phyloP scores from a whole-genome alignment of 2,888 invertebrate species.

The Hermodice carunculata region DNA sequence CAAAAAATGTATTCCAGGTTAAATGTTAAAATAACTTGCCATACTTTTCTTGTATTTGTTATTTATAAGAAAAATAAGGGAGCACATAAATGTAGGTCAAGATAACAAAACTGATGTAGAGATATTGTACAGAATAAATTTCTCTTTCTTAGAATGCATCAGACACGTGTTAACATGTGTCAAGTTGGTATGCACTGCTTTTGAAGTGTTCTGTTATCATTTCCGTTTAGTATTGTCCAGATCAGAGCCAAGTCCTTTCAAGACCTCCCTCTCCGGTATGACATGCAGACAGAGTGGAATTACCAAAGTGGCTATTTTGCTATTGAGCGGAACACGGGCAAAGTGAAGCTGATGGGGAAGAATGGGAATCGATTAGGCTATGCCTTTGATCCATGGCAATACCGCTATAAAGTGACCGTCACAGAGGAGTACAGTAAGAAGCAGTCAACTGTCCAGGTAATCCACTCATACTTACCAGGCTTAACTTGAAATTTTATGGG shows the following conservation, averaged over 20 bases:
- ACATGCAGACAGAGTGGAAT: not conserved
- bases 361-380: too few relatives aligned
- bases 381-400: slow-evolving; percentile 21
- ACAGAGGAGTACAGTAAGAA: slow-evolving; percentile 15
- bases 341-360: slow-evolving; percentile 12
- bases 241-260: slow-evolving; percentile 40
- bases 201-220: not conserved
- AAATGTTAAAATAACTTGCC: too few relatives aligned
- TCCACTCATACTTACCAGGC: not conserved
- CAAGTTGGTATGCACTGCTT: not conserved
- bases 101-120: too few relatives aligned
- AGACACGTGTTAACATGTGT: too few relatives aligned
- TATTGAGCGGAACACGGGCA: slow-evolving; percentile 23
- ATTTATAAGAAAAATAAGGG: too few relatives aligned
- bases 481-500: too few relatives aligned
- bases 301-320: slow-evolving; percentile 9
- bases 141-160: too few relatives aligned
- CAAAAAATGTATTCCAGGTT: too few relatives aligned
- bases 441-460: slow-evolving; percentile 15
- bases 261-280: slow-evolving; percentile 28
- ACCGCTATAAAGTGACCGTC: slow-evolving; percentile 18
- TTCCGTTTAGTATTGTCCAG: slow-evolving; percentile 27
- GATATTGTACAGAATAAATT: too few relatives aligned
- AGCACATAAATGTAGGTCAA: too few relatives aligned
- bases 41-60: too few relatives aligned